These are phyloP conservation scores for Bombus sylvicola DNA, from an alignment of 1,140 invertebrate species.

Conservation along the genomic window DNA sequence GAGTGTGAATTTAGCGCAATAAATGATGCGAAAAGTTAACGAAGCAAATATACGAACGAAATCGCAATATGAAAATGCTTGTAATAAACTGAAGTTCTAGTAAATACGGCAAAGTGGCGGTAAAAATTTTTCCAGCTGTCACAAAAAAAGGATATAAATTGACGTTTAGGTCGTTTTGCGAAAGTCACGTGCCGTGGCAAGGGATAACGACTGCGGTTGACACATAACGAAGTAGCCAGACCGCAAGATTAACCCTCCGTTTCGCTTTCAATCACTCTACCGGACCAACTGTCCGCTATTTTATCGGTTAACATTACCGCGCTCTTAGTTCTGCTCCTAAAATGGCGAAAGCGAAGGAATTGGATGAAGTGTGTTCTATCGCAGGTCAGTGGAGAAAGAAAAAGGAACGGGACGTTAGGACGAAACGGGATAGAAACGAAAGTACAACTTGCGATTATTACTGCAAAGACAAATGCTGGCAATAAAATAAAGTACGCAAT, in stretches of 20 bases:
- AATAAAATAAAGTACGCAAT: constrained; percentile 75
- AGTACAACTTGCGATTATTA: constrained; percentile 66
- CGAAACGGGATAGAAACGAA: neutral
- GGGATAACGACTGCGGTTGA: constrained; percentile 59
- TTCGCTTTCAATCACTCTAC: constrained; percentile 56
- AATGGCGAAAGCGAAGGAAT: constrained; percentile 10
- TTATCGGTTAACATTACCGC: constrained; percentile 56
- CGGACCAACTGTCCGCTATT: constrained; percentile 23
- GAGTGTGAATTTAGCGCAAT: too few relatives aligned
- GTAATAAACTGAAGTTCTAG: neutral
- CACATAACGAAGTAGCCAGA: constrained; percentile 59
- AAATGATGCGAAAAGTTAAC: too few relatives aligned
- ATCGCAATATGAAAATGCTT: too few relatives aligned
- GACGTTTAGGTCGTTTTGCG: neutral
- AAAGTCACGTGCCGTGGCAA: constrained; percentile 2
- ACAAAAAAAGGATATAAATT: neutral
- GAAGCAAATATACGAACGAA: too few relatives aligned
- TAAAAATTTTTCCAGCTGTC: neutral
- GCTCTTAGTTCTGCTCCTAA: constrained; percentile 35
- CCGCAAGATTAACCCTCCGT: constrained; percentile 55
- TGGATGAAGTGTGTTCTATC: neutral
- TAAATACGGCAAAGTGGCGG: too few relatives aligned
- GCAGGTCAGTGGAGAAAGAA: neutral
- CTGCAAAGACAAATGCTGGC: constrained; percentile 69
- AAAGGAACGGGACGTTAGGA: neutral